Evolutionary conservation across 2,797 vertebrate species (phyloP), one percentile per base, ranked within the genome.

Genomic region (Channa striata): DNA sequence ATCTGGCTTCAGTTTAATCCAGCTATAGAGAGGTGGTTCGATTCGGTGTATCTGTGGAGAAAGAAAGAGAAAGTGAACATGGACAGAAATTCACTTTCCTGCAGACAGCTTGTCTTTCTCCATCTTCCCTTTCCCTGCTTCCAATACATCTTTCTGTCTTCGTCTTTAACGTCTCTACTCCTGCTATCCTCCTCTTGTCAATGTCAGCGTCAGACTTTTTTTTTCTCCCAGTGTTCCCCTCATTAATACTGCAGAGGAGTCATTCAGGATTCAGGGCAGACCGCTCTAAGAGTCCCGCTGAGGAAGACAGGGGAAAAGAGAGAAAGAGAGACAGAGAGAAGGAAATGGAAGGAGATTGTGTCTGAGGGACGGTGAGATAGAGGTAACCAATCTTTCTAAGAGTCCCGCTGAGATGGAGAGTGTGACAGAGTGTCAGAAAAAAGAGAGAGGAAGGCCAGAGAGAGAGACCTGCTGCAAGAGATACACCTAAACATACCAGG

Each of bases 161-260:
- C 49, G 44, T 68, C 72, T 72, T 66, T 67, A 80, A 75, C 60
- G 7, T 82, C 69, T 78, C 66, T 51, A 48, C 64, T 80, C 46
- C 46, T 12, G 46, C 73, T 75, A 47, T 30, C 37, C 36, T 16
- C 46, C 33, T 71, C 66, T 64, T 71, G 74, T 84, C 81, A 80
- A 49, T 78, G 70, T 89, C 82, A 85, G 74, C 62, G 71, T 77
- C 17, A 33, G 54, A 79, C 65, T 73, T 66, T 68, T 63, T 37
- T 30, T 36, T 34, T 16, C 42, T 40, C 85, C 80, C 78, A 79
- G 75, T 72, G 77, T 81, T 72, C 68, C 66, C 67, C 77, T 87
- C 85, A 91, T 90, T 86, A 89, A 88, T 88, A 79, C 81, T 89
- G 83, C 83, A 92, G 58, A 77, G 62, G 51, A 74, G 65, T 57